These are phyloP conservation scores for Acropora tenuis DNA, from an alignment of 64 coral and sea anemone species.

Conservation along the genomic window DNA sequence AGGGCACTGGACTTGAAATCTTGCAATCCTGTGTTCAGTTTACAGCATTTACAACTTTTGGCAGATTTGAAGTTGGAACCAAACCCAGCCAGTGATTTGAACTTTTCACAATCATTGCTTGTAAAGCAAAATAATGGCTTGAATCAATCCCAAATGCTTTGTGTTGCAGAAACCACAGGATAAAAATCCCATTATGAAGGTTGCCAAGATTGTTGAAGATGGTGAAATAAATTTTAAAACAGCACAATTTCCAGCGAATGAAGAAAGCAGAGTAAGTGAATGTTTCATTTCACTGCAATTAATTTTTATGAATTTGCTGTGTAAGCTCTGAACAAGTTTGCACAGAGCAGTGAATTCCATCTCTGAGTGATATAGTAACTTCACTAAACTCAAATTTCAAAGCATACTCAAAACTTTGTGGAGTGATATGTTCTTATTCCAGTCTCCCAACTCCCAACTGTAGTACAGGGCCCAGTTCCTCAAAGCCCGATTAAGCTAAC, in stretches of 20 bases:
- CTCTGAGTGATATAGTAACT: no score
- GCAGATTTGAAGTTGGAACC: no score
- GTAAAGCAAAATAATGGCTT: no score
- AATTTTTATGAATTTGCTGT: not conserved
- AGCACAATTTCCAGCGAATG: constrained; percentile 53
- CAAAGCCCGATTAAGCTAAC: no score
- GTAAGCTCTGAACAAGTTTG: no score
- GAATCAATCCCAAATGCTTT: not conserved
- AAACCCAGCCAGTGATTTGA: no score
- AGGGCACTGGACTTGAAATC: no score
- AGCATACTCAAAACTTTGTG: not conserved
- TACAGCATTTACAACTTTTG: no score
- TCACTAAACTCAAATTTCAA: not conserved
- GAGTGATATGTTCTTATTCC: not conserved
- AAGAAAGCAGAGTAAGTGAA: constrained; percentile 37
- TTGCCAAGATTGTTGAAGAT: not conserved
- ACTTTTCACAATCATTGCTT: no score
- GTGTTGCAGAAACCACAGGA: not conserved
- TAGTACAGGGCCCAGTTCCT: not conserved
- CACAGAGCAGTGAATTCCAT: no score
- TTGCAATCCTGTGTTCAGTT: no score
- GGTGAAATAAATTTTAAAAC: not conserved
- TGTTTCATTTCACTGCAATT: not conserved
- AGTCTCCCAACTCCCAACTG: not conserved
- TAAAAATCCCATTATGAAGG: not conserved